These are phyloP conservation scores for Aptenodytes forsteri DNA, from an alignment of 2,113 vertebrate species.

Conservation along the genomic window DNA sequence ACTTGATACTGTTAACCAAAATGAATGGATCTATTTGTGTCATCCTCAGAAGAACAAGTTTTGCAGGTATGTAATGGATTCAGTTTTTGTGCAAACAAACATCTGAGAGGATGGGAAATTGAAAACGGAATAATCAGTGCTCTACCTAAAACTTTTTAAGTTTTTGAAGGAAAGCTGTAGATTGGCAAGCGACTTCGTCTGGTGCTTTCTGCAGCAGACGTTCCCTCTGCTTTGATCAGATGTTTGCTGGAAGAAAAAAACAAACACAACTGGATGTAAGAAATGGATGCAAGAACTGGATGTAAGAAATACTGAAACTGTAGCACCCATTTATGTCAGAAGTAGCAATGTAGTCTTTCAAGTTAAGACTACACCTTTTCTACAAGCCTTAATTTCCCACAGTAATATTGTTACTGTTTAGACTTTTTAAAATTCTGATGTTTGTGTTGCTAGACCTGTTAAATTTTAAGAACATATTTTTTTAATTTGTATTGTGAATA, in stretches of 20 bases:
- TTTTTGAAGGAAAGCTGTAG: not conserved
- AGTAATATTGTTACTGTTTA: not conserved
- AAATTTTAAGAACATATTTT: not conserved
- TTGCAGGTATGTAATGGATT: conserved; percentile 55
- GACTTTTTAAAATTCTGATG: not conserved
- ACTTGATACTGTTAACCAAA: not conserved
- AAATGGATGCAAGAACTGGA: not conserved
- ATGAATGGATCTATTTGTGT: conserved; percentile 5
- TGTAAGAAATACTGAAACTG: not conserved
- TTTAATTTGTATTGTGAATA: not conserved
- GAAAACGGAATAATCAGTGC: not conserved
- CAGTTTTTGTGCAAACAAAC: not conserved
- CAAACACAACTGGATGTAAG: not conserved
- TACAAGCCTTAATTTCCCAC: not conserved
- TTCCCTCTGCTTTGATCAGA: not conserved
- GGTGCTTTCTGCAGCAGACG: not conserved
- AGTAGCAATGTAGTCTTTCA: not conserved
- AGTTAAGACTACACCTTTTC: not conserved
- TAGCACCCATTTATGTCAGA: not conserved
- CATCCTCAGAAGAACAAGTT: conserved; percentile 43
- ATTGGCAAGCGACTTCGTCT: not conserved
- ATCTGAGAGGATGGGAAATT: not conserved
- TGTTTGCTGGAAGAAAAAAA: not conserved
- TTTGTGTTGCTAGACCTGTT: not conserved
- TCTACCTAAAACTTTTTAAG: not conserved